These are phyloP conservation scores for Luehdorfia chinensis DNA, from an alignment of 1,140 invertebrate species.

Conservation along the genomic window DNA sequence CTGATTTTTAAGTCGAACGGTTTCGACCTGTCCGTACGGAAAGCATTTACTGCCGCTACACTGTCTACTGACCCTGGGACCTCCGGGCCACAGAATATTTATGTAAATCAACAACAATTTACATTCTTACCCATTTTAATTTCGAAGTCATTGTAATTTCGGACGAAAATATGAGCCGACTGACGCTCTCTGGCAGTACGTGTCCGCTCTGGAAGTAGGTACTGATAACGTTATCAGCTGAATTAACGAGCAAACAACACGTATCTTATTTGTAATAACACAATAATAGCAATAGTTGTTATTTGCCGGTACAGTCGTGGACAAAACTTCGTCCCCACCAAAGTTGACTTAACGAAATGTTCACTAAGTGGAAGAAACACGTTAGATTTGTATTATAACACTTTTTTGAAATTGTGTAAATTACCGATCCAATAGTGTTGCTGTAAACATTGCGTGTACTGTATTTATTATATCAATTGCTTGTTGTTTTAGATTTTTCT, in stretches of 20 bases:
- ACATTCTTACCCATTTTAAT: neutral
- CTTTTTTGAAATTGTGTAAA: neutral
- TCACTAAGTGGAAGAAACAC: neutral
- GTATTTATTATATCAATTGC: too few relatives aligned
- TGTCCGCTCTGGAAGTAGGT: neutral
- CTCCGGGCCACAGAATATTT: neutral
- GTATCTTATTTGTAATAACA: conserved; percentile 18
- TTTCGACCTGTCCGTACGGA: neutral
- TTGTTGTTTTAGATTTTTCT: too few relatives aligned
- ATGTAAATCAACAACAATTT: conserved; percentile 2
- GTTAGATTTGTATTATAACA: neutral
- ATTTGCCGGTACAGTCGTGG: conserved; percentile 3
- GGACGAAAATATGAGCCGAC: neutral
- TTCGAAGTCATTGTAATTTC: neutral
- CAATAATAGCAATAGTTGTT: neutral
- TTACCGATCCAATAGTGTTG: too few relatives aligned
- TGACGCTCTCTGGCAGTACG: conserved; percentile 2
- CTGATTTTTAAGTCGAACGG: too few relatives aligned
- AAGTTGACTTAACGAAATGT: neutral
- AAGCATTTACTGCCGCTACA: neutral
- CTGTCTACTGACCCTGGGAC: neutral
- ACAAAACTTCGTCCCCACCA: neutral
- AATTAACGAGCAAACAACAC: conserved; percentile 21
- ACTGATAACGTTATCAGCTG: conserved; percentile 20
- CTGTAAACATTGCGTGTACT: too few relatives aligned